Conservation (phyloP, 2,113 vertebrate species). For the Aegotheles bennettii region DNA sequence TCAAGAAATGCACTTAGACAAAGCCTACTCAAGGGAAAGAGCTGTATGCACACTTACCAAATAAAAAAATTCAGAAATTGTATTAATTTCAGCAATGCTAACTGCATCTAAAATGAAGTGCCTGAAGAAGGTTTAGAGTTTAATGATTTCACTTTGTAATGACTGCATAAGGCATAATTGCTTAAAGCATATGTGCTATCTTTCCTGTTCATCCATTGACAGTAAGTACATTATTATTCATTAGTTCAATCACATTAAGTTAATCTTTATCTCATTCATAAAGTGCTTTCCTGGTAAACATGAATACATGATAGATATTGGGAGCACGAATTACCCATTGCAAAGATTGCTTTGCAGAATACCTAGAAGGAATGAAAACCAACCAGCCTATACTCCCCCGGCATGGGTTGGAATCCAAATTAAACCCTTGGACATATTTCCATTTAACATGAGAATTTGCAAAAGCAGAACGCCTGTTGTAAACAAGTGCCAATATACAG, state of each 20-base stretch:
- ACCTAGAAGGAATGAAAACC: not conserved
- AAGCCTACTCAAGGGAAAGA: not conserved
- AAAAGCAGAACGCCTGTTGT: not conserved
- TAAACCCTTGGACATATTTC: slow-evolving; percentile 16
- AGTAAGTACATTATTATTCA: slow-evolving; percentile 27
- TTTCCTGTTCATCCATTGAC: not conserved
- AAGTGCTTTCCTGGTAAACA: slow-evolving; percentile 42
- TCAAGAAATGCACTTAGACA: not conserved
- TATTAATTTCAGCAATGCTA: slow-evolving; percentile 2
- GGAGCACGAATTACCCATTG: slow-evolving; percentile 39
- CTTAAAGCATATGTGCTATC: not conserved
- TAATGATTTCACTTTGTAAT: not conserved
- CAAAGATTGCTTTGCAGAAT: slow-evolving; percentile 20
- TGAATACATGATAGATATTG: slow-evolving; percentile 63
- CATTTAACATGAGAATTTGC: not conserved
- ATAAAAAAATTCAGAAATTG: not conserved
- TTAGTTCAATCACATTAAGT: slow-evolving; percentile 27
- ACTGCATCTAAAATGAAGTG: not conserved
- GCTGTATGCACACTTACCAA: not conserved
- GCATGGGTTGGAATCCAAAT: not conserved
- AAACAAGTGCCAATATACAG: not conserved
- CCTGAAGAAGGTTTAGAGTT: not conserved
- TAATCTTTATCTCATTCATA: slow-evolving; percentile 41
- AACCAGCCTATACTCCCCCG: not conserved
- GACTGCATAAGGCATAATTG: not conserved